Percentiles rank a stretch among this genome's conserved stretches.
phyloP scores from a whole-genome alignment of 2,888 invertebrate species.

The Ochropleura leucogaster region DNA sequence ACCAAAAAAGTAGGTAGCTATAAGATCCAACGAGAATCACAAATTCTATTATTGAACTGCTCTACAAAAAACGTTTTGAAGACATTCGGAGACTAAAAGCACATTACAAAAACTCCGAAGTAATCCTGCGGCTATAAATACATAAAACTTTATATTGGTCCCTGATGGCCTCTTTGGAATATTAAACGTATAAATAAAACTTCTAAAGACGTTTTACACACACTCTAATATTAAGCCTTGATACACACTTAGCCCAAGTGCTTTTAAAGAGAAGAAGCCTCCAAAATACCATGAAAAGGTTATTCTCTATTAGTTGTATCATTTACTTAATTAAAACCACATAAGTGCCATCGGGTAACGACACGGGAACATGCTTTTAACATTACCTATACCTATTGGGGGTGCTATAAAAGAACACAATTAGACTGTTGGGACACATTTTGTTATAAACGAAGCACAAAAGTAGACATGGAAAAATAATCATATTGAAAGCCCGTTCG shows the following conservation, averaged over 20 bases:
- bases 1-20: not conserved
- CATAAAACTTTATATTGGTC: slow-evolving; percentile 44
- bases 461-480: slow-evolving; percentile 72
- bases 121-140: slow-evolving; percentile 29
- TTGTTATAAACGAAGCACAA: slow-evolving; percentile 67
- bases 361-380: slow-evolving; percentile 65
- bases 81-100: slow-evolving; percentile 23
- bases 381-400: slow-evolving; percentile 64
- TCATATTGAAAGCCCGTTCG: slow-evolving; percentile 72
- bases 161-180: slow-evolving; percentile 28
- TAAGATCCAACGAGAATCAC: not conserved
- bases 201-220: slow-evolving; percentile 12
- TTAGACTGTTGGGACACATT: slow-evolving; percentile 72
- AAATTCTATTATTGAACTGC: not conserved
- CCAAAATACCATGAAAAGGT: slow-evolving; percentile 39
- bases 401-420: slow-evolving; percentile 59
- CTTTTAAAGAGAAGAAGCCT: slow-evolving; percentile 25
- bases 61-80: slow-evolving; percentile 2
- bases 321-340: slow-evolving; percentile 75
- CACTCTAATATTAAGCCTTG: slow-evolving; percentile 14
- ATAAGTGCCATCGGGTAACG: slow-evolving; percentile 59
- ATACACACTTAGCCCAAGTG: slow-evolving; percentile 22
- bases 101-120: slow-evolving; percentile 15
- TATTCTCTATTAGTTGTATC: slow-evolving; percentile 67
- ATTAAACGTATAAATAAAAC: slow-evolving; percentile 43